A percentile compares a stretch with the other conserved stretches of the same genome.
These are phyloP conservation scores for Catostylus mosaicus DNA, from an alignment of 30 jellyfish, hydroid and myxozoan species.

Conservation along the genomic window DNA sequence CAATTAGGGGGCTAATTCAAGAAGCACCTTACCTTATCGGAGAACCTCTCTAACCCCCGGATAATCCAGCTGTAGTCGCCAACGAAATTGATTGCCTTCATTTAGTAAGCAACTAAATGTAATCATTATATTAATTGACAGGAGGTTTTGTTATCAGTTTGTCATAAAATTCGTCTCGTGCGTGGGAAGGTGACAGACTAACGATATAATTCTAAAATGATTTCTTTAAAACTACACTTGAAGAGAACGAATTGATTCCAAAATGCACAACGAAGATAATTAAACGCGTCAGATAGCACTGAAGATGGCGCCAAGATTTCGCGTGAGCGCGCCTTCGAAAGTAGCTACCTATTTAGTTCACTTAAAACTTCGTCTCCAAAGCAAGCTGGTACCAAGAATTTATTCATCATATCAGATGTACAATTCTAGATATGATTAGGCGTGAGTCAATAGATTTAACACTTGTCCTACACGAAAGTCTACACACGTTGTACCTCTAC, in stretches of 20 bases:
- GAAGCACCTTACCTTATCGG: too few species aligned
- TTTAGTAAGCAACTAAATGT: too few species aligned
- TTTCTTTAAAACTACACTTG: neutral
- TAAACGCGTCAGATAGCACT: neutral
- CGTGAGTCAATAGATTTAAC: neutral
- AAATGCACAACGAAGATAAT: neutral
- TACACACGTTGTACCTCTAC: too few species aligned
- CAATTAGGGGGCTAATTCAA: too few species aligned
- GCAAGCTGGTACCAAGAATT: neutral
- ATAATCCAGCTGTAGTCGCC: too few species aligned
- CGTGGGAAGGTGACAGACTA: neutral
- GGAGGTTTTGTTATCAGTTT: neutral
- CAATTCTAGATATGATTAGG: neutral
- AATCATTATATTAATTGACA: too few species aligned
- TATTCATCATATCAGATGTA: neutral
- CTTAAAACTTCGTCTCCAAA: neutral
- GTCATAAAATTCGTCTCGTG: neutral
- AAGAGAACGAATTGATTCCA: neutral
- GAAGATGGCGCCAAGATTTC: conserved; percentile 1
- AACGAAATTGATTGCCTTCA: too few species aligned
- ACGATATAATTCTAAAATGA: neutral
- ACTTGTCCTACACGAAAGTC: too few species aligned
- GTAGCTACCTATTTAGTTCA: too few species aligned
- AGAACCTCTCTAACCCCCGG: too few species aligned
- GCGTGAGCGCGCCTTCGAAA: neutral